A percentile compares a stretch with the other conserved stretches of the same genome.
Evolutionary conservation across 1,140 invertebrate genomes (phyloP).

Genomic region (Leptonema lineaticorne): DNA sequence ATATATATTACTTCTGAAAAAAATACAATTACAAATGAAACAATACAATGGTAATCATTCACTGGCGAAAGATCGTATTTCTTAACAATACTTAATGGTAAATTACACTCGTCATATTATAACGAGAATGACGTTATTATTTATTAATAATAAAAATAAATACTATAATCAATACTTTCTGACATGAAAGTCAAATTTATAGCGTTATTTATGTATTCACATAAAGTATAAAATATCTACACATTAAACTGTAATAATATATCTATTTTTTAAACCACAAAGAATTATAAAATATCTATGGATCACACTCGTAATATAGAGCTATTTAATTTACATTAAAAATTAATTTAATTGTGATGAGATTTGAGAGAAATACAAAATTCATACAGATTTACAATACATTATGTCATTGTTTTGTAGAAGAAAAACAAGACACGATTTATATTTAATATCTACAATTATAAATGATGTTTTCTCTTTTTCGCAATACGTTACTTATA

Average conservation of each 20-base stretch:
- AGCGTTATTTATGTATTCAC: conserved; percentile 4
- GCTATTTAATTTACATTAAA: no score
- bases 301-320: no score
- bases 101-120: background rate
- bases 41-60: background rate
- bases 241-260: background rate
- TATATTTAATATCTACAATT: no score
- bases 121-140: background rate
- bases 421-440: no score
- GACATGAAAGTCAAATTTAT: conserved; percentile 1
- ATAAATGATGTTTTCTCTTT: no score
- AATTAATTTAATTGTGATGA: no score
- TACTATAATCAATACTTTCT: conserved; percentile 3
- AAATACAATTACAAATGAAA: background rate
- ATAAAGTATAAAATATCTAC: conserved; percentile 22
- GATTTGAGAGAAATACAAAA: no score
- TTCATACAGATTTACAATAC: no score
- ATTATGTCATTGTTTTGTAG: no score
- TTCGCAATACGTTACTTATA: no score
- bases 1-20: conserved; percentile 6
- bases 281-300: conserved; percentile 8
- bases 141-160: conserved; percentile 15
- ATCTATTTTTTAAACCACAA: background rate
- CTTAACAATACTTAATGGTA: background rate
- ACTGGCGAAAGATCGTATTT: conserved; percentile 3